phyloP scores from a whole-genome alignment of 2,797 vertebrate genomes.

The Parambassis ranga region DNA sequence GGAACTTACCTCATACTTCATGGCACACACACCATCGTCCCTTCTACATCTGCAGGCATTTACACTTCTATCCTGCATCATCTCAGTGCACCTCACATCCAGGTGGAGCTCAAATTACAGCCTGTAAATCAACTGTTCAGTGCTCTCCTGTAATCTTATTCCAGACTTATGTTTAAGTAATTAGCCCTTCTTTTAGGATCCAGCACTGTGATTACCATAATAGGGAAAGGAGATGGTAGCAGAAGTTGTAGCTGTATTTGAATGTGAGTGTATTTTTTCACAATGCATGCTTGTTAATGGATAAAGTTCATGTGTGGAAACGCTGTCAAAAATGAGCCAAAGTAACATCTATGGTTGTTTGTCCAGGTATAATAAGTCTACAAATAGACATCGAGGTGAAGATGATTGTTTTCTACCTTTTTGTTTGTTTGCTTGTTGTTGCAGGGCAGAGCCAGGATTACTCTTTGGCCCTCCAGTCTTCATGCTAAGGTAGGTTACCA shows the following conservation, averaged over 20 bases:
- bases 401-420: too few relatives aligned
- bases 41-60: conserved; percentile 32
- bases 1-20: conserved; percentile 80
- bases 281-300: too few relatives aligned
- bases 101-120: conserved; percentile 10
- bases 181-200: neutral
- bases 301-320: too few relatives aligned
- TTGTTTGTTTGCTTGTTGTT: too few relatives aligned
- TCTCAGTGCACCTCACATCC: conserved; percentile 11
- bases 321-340: too few relatives aligned
- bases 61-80: conserved; percentile 15
- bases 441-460: too few relatives aligned
- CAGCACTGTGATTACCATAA: conserved; percentile 18
- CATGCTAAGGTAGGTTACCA: too few relatives aligned
- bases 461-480: too few relatives aligned
- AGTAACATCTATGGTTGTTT: too few relatives aligned
- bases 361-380: too few relatives aligned
- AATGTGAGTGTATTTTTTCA: too few relatives aligned
- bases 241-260: neutral
- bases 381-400: too few relatives aligned
- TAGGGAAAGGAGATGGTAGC: neutral
- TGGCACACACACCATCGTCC: conserved; percentile 47
- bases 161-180: conserved; percentile 4
- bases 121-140: neutral
- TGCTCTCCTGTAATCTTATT: neutral